Base-by-base conservation (phyloP, 2,888 invertebrate genomes). In the Abrostola triplasia region DNA sequence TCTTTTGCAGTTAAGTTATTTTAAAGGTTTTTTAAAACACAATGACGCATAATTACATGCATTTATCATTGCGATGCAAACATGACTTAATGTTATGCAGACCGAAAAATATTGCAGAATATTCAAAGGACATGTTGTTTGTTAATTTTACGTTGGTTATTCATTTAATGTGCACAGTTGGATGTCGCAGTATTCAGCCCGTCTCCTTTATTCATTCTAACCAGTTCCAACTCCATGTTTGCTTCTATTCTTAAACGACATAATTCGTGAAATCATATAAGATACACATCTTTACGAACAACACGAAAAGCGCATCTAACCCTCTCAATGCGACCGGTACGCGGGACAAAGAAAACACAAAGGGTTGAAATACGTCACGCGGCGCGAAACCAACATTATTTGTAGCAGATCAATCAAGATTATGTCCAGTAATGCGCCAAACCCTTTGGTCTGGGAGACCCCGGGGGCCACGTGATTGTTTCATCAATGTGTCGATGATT, bases 351-450 rank as follows among this genome's bases (percentile, higher is more conserved):
- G 82, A 80, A 80, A 81, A 79, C 76, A 74, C 51, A 79, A 78
- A 73, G 84, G 86, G 85, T 85, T 67, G 55, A 11, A 35, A 60
- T 66, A 73, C 78, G 80, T 78, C 79, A 84, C 86, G 85, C 85
- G 75, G 84, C 70, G 83, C 77, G 68, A 85, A 84, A 84, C 88
- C 88, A 86, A 86, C 85, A 86, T 91, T 92, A 92, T 94, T 93
- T 92, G 93, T 91, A 87, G 84, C 86, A 88, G 91, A 94, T 94
- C 93, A 90, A 93, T 94, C 94, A 93, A 94, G 93, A 94, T 93
- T 93, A 92, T 86, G 87, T 87, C 89, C 90, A 84, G 87, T 89
- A 90, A 90, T 89, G 83, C 87, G 75, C 71, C 77, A 85, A 91
- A 91, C 92, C 93, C 92, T 91, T 90, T 82, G 77, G 73, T 80